A percentile compares a stretch with the other conserved stretches of the same genome.
These are phyloP conservation scores for Machimus rusticus DNA, from an alignment of 2,888 invertebrate genomes.

Conservation along the genomic window DNA sequence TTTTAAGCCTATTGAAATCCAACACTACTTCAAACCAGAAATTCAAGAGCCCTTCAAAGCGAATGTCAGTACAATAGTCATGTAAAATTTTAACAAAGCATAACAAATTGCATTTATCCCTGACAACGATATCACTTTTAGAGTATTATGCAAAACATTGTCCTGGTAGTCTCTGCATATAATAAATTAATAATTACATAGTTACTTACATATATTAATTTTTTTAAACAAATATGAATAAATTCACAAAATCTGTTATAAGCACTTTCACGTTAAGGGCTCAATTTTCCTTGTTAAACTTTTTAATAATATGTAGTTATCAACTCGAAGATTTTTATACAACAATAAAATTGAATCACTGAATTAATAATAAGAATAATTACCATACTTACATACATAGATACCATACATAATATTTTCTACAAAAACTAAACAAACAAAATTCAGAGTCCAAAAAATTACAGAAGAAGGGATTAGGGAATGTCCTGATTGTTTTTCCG, in stretches of 20 bases:
- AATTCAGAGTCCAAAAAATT: too few relatives aligned
- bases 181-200: background rate
- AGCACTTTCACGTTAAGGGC: too few relatives aligned
- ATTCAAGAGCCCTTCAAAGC: background rate
- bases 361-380: too few relatives aligned
- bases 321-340: too few relatives aligned
- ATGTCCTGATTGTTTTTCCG: too few relatives aligned
- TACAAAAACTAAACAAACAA: too few relatives aligned
- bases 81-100: background rate
- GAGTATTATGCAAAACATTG: background rate
- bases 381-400: too few relatives aligned
- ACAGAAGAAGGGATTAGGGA: too few relatives aligned
- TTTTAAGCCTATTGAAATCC: background rate
- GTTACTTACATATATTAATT: background rate
- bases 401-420: too few relatives aligned
- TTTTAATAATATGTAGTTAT: background rate
- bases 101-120: background rate
- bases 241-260: background rate
- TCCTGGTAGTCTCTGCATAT: background rate
- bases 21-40: background rate
- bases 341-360: too few relatives aligned
- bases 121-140: background rate
- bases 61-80: background rate
- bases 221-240: background rate
- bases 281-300: background rate